These are phyloP conservation scores for Prenolepis imparis DNA, from an alignment of 2,888 invertebrate species.

Conservation along the genomic window DNA sequence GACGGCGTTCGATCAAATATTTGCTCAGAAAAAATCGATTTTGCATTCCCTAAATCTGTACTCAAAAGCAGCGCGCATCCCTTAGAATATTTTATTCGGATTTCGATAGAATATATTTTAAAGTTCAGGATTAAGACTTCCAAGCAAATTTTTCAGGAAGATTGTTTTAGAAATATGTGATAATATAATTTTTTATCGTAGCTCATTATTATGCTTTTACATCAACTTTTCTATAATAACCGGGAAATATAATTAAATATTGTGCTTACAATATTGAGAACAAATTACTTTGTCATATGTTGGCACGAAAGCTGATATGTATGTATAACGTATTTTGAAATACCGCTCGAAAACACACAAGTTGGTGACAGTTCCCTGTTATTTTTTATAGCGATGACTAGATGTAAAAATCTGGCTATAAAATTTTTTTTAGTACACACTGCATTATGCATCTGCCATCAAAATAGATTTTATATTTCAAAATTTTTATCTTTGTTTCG, in stretches of 20 bases:
- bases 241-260: background rate
- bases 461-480: background rate
- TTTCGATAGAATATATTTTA: background rate
- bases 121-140: background rate
- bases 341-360: background rate
- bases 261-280: background rate
- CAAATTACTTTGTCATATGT: background rate
- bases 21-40: background rate
- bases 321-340: background rate
- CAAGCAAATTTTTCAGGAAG: background rate
- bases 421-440: background rate
- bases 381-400: conserved; percentile 7
- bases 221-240: conserved; percentile 13
- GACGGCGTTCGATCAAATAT: background rate
- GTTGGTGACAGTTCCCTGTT: background rate
- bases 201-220: background rate
- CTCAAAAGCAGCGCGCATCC: background rate
- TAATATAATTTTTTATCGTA: background rate
- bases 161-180: background rate
- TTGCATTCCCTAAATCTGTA: background rate
- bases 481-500: background rate
- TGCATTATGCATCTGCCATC: background rate
- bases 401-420: background rate
- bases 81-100: background rate
- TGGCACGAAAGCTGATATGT: background rate